Evolutionary conservation across 2,113 vertebrate species (phyloP).

Genomic region (Ellobius talpinus): DNA sequence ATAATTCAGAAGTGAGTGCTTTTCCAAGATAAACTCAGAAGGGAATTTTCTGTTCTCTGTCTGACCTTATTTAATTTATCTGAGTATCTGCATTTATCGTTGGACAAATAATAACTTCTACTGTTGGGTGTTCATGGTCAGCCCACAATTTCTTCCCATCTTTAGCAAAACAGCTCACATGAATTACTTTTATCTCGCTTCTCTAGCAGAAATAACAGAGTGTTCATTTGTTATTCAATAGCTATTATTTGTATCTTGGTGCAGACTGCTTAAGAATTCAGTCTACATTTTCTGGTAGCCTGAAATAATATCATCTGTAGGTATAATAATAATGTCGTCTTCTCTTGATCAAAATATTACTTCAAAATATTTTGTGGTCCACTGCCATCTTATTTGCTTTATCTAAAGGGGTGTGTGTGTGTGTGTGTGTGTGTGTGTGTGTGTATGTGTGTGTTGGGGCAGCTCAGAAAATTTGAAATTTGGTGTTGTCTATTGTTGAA

Average conservation of each 20-base stretch:
- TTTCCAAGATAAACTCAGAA: conserved; percentile 25
- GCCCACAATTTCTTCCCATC: conserved; percentile 54
- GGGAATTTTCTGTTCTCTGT: conserved; percentile 37
- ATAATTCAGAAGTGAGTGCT: neutral
- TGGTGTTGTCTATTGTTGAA: neutral
- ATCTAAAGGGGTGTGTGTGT: neutral
- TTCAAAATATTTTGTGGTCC: neutral
- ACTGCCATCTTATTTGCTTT: neutral
- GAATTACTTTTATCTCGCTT: conserved; percentile 69
- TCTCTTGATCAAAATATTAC: conserved; percentile 32
- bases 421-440: neutral
- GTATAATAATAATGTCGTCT: neutral
- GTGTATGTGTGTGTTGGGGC: neutral
- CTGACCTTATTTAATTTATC: conserved; percentile 49
- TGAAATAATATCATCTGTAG: conserved; percentile 51
- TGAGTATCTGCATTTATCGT: conserved; percentile 52
- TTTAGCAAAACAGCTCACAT: conserved; percentile 59
- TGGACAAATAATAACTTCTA: conserved; percentile 41
- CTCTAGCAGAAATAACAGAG: conserved; percentile 18
- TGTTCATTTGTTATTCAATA: conserved; percentile 58
- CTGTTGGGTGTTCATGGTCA: conserved; percentile 29
- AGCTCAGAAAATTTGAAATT: conserved; percentile 39
- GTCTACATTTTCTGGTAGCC: conserved; percentile 63
- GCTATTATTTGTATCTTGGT: conserved; percentile 63
- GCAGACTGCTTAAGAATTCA: conserved; percentile 62